Base-by-base conservation (phyloP, 2,888 invertebrate genomes). In the Thysanoteuthis rhombus region DNA sequence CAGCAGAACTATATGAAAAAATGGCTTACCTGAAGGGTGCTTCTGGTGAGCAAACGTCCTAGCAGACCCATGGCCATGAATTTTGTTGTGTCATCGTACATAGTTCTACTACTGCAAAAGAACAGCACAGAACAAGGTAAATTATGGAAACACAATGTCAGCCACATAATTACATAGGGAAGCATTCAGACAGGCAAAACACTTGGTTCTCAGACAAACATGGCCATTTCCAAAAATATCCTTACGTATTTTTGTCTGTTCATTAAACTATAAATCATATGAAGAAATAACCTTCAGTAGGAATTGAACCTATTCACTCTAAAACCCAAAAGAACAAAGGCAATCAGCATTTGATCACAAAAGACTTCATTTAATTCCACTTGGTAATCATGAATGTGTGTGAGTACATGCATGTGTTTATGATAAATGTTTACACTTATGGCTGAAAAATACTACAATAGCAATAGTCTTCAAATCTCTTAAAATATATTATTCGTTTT, bases 11-110 rank as follows among this genome's bases (percentile, higher is more conserved):
- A 10, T 25, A 38, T 89, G 22, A 36, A 90, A 91, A 40, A 42
- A 92, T 25, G 5, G 42, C 89, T 75, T 94, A 96, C 96, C 95
- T 95, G 95, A 16, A 95, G 95, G 38, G 96, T 95, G 93, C 95
- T 95, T 94, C 95, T 96, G 92, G 95, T 96, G 92, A 97, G 95
- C n/a, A 97, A 95, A 90, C 96, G 95, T 52, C 96, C 96, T n/a
- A 97, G 95, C n/a, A 97, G 95, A 25, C 96, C 96, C 95, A 97
- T 96, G 22, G 96, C 96, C 92, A 96, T 94, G 94, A 97, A 96
- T 93, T 96, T 95, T 25, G 96, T 96, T 94, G 96, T 97, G 90
- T 95, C 95, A 94, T 97, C 97, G 95, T 97, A 96, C 38, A 96
- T 96, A 94, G 95, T 96, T 90, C 96, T 96, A 12, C 96, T 96